These are phyloP conservation scores for Calameuta pallipes DNA, from an alignment of 2,888 invertebrate genomes.

Conservation along the genomic window DNA sequence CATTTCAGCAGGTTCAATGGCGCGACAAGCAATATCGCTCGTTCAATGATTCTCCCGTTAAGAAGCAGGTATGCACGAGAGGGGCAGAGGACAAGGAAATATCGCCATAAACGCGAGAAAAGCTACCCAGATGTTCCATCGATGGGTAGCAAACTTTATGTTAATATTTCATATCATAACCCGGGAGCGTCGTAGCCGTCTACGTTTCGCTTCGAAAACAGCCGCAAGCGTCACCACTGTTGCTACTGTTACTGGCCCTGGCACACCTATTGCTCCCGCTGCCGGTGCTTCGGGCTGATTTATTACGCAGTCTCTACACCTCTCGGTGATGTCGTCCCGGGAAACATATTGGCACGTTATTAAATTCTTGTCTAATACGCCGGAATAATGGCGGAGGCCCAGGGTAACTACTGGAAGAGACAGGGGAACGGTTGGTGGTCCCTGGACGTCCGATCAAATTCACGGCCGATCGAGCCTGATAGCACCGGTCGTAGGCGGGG, in stretches of 20 bases:
- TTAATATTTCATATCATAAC: slow-evolving; percentile 8
- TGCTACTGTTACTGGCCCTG: neutral
- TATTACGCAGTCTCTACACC: slow-evolving; percentile 32
- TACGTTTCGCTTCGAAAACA: neutral
- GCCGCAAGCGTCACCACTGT: neutral
- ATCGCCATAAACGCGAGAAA: neutral
- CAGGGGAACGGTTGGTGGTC: slow-evolving; percentile 3
- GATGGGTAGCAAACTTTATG: neutral
- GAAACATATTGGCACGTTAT: slow-evolving; percentile 57
- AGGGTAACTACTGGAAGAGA: slow-evolving; percentile 27
- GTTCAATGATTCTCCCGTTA: neutral
- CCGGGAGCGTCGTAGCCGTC: neutral
- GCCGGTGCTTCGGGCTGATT: slow-evolving; percentile 35
- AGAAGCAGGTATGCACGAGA: neutral
- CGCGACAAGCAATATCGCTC: neutral
- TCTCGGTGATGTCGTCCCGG: slow-evolving; percentile 32
- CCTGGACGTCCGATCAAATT: slow-evolving; percentile 7
- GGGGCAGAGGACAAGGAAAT: neutral
- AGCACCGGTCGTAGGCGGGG: neutral
- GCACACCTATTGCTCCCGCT: slow-evolving; percentile 2
- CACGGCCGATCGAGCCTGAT: slow-evolving; percentile 17
- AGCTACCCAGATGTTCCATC: neutral
- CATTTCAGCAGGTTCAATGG: neutral
- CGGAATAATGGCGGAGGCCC: slow-evolving; percentile 46
- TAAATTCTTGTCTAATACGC: slow-evolving; percentile 60